Percentiles rank a stretch among this genome's conserved stretches.
Evolutionary conservation across 2,888 invertebrate genomes (phyloP).

Genomic region (Danaus chrysippus): DNA sequence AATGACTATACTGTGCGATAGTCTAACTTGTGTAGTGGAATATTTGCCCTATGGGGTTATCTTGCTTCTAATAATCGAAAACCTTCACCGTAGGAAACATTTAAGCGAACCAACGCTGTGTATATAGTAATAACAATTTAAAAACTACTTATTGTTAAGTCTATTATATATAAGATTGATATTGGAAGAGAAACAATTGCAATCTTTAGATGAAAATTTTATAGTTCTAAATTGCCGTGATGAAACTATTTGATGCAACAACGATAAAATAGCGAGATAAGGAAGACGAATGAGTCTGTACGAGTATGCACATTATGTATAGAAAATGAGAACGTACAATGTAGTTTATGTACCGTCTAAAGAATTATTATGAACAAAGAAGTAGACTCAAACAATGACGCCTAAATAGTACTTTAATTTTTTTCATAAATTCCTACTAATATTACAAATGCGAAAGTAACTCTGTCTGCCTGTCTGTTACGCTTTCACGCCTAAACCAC

Average conservation of each 20-base stretch:
- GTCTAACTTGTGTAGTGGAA: neutral
- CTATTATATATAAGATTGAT: too few relatives aligned
- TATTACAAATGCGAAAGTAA: too few relatives aligned
- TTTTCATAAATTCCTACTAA: too few relatives aligned
- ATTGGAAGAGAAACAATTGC: too few relatives aligned
- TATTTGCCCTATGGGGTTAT: conserved; percentile 3
- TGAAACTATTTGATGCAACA: conserved; percentile 7
- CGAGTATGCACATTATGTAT: neutral
- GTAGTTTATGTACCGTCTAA: too few relatives aligned
- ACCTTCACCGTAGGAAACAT: neutral
- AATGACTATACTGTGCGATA: conserved; percentile 2
- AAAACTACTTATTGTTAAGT: neutral
- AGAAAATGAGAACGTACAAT: neutral
- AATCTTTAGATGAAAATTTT: conserved; percentile 17
- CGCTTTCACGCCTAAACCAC: too few relatives aligned
- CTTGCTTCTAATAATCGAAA: neutral
- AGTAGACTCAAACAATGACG: too few relatives aligned
- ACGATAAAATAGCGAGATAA: neutral
- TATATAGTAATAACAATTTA: neutral
- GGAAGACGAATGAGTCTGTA: neutral
- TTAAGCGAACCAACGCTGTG: neutral
- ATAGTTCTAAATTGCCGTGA: conserved; percentile 1
- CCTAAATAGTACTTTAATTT: too few relatives aligned
- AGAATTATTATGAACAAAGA: too few relatives aligned
- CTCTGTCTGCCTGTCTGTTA: too few relatives aligned